Evolutionary conservation across 2,888 invertebrate genomes (phyloP), one percentile per base, ranked within the genome.

Genomic region (Lycocerus yunnanus): DNA sequence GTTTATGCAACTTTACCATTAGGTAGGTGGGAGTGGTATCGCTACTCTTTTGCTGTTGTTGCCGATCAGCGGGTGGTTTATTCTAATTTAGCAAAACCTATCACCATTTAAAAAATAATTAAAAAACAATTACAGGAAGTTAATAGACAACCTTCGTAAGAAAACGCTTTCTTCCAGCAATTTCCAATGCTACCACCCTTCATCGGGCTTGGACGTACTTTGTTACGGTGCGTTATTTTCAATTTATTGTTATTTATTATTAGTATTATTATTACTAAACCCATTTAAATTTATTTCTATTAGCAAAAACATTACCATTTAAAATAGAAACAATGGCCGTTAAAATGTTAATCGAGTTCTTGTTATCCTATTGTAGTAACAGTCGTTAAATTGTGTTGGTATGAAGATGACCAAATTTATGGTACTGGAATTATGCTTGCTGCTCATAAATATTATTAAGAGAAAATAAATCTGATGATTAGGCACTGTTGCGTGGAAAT

Each of bases 11-110:
- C 74, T 71, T 74, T 72, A 69, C 72, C 69, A 72, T 72, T 68
- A 63, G 61, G 61, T 66, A 67, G 69, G 72, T 67, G 58, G 75
- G 75, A 72, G 75, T 75, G 75, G 75, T 75, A 63, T 20, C 0
- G 75, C 75, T 75, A 75, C 75, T 75, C 72, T 72, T 72, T 72
- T 66, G 69, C 71, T 68, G 72, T 69, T 72, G 72, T 69, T 75
- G 58, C 66, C 20, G 66, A 75, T 58, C 72, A 68, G 60, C 75
- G 69, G 75, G 72, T 69, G 75, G 24, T 16, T 43, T 43, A 43
- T 43, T 43, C 43, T 43, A 43, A 43, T 43, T 43, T 43, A 43
- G n/a, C 43, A 2, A n/a, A 13, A n/a, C 43, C 43, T 43, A 43
- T 43, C 43, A n/a, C 43, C n/a, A 43, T 43, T 43, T 43, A 43